These are phyloP conservation scores for Chirona hameri DNA, from an alignment of 2,888 invertebrate genomes.

Conservation along the genomic window DNA sequence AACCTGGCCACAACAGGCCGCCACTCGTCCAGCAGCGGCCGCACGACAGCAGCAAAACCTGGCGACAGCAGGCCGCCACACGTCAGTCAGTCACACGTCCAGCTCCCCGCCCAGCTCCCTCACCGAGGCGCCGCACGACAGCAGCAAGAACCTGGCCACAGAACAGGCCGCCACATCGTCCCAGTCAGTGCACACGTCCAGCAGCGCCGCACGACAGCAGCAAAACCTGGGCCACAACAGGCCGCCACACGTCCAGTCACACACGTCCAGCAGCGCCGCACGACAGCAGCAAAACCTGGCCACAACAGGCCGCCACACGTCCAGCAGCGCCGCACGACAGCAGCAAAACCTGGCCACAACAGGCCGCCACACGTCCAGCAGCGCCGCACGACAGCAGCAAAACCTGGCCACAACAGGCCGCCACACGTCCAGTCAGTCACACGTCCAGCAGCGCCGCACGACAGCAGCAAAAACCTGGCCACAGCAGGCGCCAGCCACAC, in stretches of 20 bases:
- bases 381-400: too few relatives aligned
- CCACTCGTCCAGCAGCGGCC: too few relatives aligned
- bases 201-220: not conserved
- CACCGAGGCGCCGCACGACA: constrained; percentile 4
- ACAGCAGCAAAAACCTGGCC: not conserved
- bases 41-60: too few relatives aligned
- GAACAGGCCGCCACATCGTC: not conserved
- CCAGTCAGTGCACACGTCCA: not conserved
- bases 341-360: not conserved
- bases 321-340: too few relatives aligned
- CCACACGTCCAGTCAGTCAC: not conserved
- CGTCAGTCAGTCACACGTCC: too few relatives aligned
- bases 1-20: not conserved
- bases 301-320: too few relatives aligned
- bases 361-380: too few relatives aligned
- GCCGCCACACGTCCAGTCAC: too few relatives aligned
- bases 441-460: too few relatives aligned
- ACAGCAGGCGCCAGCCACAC: too few relatives aligned
- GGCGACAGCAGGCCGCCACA: too few relatives aligned
- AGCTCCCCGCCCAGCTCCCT: constrained; percentile 23
- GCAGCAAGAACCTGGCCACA: not conserved
- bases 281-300: constrained; percentile 9
- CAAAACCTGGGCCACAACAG: not conserved
- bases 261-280: not conserved
- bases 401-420: too few relatives aligned